Evolutionary conservation across 2,888 invertebrate species (phyloP).

Genomic region (Eupithecia inturbata): DNA sequence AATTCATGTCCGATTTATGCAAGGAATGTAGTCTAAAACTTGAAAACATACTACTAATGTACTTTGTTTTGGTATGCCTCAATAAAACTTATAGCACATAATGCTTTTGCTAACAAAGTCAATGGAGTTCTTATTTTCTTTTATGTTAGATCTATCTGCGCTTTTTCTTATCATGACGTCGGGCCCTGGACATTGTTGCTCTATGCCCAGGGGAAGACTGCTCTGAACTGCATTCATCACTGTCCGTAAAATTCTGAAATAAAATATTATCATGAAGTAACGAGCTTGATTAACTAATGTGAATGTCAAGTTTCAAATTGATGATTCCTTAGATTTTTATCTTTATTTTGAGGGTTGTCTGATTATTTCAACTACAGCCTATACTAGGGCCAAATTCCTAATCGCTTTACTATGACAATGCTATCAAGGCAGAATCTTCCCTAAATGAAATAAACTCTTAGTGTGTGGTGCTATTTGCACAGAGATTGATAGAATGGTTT

Average conservation of each 20-base stretch:
- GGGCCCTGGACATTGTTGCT: conserved; percentile 85
- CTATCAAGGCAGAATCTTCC: too few species aligned
- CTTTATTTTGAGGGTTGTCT: not conserved
- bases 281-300: not conserved
- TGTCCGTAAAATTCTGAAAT: conserved; percentile 85
- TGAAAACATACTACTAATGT: not conserved
- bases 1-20: not conserved
- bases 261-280: not conserved
- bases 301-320: not conserved
- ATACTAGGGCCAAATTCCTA: too few species aligned
- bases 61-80: not conserved
- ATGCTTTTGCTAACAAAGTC: not conserved
- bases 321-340: not conserved
- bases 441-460: too few species aligned
- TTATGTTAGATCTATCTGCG: conserved; percentile 76
- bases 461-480: too few species aligned
- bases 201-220: conserved; percentile 89
- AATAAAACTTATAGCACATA: not conserved
- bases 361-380: not conserved
- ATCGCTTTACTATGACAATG: too few species aligned
- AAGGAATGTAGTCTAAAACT: not conserved
- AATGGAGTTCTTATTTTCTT: not conserved
- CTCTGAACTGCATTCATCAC: conserved; percentile 89
- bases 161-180: conserved; percentile 89
- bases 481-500: too few species aligned